Percentiles rank a stretch among this genome's conserved stretches.
Evolutionary conservation across 2,113 vertebrate species (phyloP).

Genomic region (Merops nubicus): DNA sequence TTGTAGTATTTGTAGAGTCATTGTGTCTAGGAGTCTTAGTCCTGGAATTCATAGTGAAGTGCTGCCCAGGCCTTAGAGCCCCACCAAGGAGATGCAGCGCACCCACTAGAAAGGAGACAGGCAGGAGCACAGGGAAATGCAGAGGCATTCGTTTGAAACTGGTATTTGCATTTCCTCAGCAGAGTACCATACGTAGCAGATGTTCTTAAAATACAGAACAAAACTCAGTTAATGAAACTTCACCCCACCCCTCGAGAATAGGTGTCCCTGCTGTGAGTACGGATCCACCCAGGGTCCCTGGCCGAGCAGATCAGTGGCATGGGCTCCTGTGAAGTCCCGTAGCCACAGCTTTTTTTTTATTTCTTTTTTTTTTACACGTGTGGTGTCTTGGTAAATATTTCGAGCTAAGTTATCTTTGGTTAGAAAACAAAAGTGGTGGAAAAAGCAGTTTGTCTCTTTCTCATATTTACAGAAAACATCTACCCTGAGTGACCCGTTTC

Average conservation of each 20-base stretch:
- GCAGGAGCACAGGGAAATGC: neutral
- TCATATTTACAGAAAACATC: neutral
- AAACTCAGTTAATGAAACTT: neutral
- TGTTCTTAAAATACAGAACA: conserved; percentile 28
- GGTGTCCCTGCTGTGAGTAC: neutral
- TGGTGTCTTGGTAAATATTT: neutral
- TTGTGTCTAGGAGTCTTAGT: neutral
- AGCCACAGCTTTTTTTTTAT: neutral
- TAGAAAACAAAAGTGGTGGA: neutral
- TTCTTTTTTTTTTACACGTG: neutral
- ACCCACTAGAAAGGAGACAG: neutral
- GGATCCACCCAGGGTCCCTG: rapidly evolving
- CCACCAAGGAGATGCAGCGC: neutral
- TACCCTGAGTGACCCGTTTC: neutral
- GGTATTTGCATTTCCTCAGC: conserved; percentile 23
- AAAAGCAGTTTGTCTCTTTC: neutral
- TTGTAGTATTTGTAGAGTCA: neutral
- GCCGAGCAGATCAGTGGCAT: neutral
- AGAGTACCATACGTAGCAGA: neutral
- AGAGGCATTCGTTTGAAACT: neutral
- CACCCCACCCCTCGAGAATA: neutral
- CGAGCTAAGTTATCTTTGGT: neutral
- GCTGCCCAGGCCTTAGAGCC: neutral
- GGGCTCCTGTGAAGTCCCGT: neutral
- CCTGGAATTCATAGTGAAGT: neutral